Conservation (phyloP, 2,888 invertebrate genomes). For the Mesorhabditis spiculigera region DNA sequence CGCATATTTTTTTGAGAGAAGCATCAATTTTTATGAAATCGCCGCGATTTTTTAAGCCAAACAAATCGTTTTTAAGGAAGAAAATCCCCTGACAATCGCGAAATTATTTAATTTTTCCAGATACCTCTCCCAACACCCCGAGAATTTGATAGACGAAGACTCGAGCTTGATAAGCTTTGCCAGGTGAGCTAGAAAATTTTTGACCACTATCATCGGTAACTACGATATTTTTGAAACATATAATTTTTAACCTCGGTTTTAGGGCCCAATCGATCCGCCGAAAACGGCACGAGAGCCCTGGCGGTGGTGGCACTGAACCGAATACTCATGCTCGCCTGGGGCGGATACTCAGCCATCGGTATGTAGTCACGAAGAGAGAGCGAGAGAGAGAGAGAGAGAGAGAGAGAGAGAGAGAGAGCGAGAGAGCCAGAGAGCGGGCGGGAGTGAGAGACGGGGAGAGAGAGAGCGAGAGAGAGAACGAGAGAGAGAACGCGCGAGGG, state of each 20-base stretch:
- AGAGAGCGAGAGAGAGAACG: too few relatives aligned
- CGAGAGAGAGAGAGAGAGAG: too few relatives aligned
- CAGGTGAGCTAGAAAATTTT: slow-evolving; percentile 18
- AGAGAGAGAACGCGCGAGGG: too few relatives aligned
- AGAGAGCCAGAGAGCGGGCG: too few relatives aligned
- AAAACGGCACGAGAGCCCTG: slow-evolving; percentile 36
- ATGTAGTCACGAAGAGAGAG: not conserved
- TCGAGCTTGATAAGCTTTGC: slow-evolving; percentile 55
- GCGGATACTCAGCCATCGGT: slow-evolving; percentile 40
- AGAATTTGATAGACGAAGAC: slow-evolving; percentile 56
- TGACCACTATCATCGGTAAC: not conserved
- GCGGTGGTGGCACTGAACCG: slow-evolving; percentile 28
- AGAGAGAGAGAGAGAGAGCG: too few relatives aligned
- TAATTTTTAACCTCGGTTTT: slow-evolving; percentile 10
- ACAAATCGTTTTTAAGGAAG: not conserved
- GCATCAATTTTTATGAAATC: too few relatives aligned
- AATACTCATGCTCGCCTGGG: slow-evolving; percentile 36
- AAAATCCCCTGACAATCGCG: too few relatives aligned
- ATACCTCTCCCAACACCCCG: slow-evolving; percentile 51
- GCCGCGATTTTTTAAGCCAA: not conserved
- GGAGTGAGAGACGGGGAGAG: too few relatives aligned
- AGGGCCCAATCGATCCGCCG: slow-evolving; percentile 46
- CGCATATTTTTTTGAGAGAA: too few relatives aligned
- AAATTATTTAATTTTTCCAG: slow-evolving; percentile 10
- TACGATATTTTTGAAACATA: too few relatives aligned